A percentile compares a stretch with the other conserved stretches of the same genome.
Conservation (phyloP, 2,113 vertebrate genomes). For the Chamaetylas fuelleborni region DNA sequence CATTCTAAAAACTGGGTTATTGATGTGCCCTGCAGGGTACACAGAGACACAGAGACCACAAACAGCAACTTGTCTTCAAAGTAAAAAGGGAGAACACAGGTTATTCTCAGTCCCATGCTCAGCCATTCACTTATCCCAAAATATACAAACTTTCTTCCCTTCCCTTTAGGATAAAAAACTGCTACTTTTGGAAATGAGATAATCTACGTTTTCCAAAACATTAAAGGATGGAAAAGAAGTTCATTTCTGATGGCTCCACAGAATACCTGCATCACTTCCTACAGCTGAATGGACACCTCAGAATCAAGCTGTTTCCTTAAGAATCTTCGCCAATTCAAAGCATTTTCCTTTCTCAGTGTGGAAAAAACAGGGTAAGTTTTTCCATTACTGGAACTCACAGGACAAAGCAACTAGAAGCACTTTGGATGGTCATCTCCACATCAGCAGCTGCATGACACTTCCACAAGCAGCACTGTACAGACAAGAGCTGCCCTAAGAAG, state of each 20-base stretch:
- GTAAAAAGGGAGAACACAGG: background rate
- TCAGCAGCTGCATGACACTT: background rate
- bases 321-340: background rate
- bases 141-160: background rate
- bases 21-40: background rate
- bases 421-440: background rate
- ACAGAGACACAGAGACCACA: background rate
- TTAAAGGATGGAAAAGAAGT: background rate
- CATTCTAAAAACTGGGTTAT: background rate
- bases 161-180: background rate
- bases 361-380: background rate
- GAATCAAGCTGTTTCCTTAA: background rate
- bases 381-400: background rate
- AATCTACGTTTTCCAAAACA: background rate
- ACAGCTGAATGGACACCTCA: background rate
- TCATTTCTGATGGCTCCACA: background rate
- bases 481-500: background rate
- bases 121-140: background rate
- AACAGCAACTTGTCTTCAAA: background rate
- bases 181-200: background rate
- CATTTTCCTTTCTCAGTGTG: background rate
- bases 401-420: background rate
- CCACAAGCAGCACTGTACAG: background rate
- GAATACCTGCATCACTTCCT: background rate
- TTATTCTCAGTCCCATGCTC: background rate